Conservation (phyloP, 2,113 vertebrate genomes). For the Potamarius usumacintae region DNA sequence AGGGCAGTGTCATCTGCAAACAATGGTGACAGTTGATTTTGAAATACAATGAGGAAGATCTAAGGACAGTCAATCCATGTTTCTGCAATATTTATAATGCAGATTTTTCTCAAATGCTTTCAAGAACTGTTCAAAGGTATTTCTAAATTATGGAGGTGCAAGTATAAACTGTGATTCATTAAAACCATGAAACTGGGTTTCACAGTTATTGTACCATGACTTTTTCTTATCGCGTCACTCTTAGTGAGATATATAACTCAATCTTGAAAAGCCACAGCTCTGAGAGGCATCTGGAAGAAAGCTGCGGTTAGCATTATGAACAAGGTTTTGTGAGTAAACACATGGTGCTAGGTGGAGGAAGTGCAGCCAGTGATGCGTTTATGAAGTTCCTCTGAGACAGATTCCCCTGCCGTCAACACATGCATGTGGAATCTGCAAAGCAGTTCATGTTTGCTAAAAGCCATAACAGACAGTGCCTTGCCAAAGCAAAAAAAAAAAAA, state of each 20-base stretch:
- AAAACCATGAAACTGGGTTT: not conserved
- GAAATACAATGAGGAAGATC: not conserved
- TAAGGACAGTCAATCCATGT: not conserved
- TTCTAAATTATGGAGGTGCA: not conserved
- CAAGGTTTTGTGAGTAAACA: not conserved
- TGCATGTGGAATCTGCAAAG: not conserved
- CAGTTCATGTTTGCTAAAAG: not conserved
- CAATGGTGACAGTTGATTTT: too few species aligned
- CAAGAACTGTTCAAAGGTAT: not conserved
- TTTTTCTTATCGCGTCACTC: not conserved
- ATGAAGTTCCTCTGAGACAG: not conserved
- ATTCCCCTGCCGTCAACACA: not conserved
- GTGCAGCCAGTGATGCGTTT: not conserved
- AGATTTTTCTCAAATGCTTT: not conserved
- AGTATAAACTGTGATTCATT: not conserved
- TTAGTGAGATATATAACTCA: not conserved
- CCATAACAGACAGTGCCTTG: not conserved
- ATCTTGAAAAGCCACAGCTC: not conserved
- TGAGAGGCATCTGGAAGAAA: not conserved
- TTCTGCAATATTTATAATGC: not conserved
- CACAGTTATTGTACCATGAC: not conserved
- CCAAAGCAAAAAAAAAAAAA: not conserved
- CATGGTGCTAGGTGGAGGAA: not conserved
- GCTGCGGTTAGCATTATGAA: not conserved
- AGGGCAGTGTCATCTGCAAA: too few species aligned